phyloP scores from a whole-genome alignment of 1,140 invertebrate genomes.

The Tigriopus japonicus region DNA sequence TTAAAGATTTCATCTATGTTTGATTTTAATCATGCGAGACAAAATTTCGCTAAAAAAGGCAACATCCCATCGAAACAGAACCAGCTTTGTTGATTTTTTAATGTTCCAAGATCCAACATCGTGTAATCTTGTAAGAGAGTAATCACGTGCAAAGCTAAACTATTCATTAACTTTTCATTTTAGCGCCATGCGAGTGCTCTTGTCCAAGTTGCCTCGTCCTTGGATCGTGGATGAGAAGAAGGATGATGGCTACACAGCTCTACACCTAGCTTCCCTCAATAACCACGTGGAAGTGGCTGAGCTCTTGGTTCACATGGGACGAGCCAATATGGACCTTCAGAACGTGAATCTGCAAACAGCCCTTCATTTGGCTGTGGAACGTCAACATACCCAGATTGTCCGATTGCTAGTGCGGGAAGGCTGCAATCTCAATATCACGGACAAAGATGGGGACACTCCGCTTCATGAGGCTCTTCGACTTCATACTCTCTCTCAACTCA shows the following conservation, averaged over 20 bases:
- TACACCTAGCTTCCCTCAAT: conserved; percentile 86
- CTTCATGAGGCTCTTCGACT: conserved; percentile 84
- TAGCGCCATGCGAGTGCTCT: conserved; percentile 83
- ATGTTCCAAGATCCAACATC: too few relatives aligned
- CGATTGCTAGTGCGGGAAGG: conserved; percentile 72
- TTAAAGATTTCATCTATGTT: too few relatives aligned
- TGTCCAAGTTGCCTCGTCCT: conserved; percentile 69
- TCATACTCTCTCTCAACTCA: conserved; percentile 80
- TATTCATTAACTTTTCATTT: conserved; percentile 29
- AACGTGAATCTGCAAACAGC: conserved; percentile 88
- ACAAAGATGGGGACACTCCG: conserved; percentile 89
- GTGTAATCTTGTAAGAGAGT: too few relatives aligned
- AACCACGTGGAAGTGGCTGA: conserved; percentile 95
- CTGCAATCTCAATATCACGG: conserved; percentile 80
- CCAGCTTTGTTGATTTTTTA: too few relatives aligned
- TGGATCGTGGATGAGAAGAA: conserved; percentile 98
- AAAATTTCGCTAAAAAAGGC: too few relatives aligned
- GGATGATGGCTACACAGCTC: conserved; percentile 89
- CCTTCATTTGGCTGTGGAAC: conserved; percentile 79
- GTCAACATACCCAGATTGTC: conserved; percentile 88
- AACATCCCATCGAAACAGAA: too few relatives aligned
- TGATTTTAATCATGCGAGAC: too few relatives aligned
- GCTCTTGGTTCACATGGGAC: conserved; percentile 60
- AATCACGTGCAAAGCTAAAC: too few relatives aligned
- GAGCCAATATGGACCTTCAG: conserved; percentile 79